Base-by-base conservation (phyloP, 2,797 vertebrate species). In the Spea hammondii region DNA sequence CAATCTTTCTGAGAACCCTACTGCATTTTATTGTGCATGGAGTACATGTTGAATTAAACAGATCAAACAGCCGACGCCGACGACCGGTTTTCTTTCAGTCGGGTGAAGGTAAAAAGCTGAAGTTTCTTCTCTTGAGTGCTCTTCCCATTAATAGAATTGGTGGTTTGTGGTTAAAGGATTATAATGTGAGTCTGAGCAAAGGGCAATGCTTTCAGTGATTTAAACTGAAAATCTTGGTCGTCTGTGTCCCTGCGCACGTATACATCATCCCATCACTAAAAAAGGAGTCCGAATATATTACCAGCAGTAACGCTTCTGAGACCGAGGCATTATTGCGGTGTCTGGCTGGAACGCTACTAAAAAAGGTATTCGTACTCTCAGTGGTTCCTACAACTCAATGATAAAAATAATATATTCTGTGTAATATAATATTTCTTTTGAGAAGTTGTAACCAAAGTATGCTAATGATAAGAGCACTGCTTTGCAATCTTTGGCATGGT, bases 261-360 rank as follows among this genome's bases (percentile, higher is more conserved):
- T 73, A 66, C 51, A 67, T 59, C 54, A 64, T 72, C 17, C 47
- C 47, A 69, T 64, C 47, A 44, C n/a, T 45, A 44, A 70, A 72
- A 53, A 45, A 46, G 5, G 4, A 71, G 32, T 9, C 10, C 13
- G 32, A 47, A 8, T 17, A 32, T n/a, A 49, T 71, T 54, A 45
- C 32, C 11, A 12, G n/a, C 8, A 62, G 50, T 59, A 9, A n/a
- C 3, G 49, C 73, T 73, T 10, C 14, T 7, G 4, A 45, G 45
- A 47, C 1, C 48, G 49, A 12, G 49, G 8, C 44, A 9, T 65
- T 72, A 62, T 13, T 62, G 4, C 49, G n/a, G 12, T 47, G 13
- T 12, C 13, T 47, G 59, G 49, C 17, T 48, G 9, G n/a, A 13
- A 44, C 91, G 91, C 91, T 92, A 91, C 89, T 87, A 89, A 90